These are phyloP conservation scores for Laothoe populi DNA, from an alignment of 2,888 invertebrate genomes.

Conservation along the genomic window DNA sequence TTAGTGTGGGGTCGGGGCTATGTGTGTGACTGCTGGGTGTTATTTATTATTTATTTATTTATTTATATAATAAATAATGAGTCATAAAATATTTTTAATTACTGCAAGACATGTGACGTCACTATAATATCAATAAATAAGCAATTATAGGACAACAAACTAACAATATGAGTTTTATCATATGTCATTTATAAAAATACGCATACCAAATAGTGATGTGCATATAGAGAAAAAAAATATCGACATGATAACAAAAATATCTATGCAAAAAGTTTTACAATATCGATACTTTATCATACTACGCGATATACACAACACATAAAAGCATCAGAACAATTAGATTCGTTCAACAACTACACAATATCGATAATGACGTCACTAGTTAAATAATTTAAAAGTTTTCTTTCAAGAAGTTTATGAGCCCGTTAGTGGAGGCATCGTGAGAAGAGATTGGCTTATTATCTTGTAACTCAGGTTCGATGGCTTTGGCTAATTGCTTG, in stretches of 20 bases:
- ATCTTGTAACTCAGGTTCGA: slow-evolving; percentile 95
- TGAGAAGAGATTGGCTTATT: slow-evolving; percentile 89
- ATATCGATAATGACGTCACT: not conserved
- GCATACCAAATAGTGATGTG: not conserved
- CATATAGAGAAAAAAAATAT: not conserved
- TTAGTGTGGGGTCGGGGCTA: too few species aligned
- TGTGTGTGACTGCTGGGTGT: too few species aligned
- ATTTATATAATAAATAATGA: slow-evolving; percentile 9
- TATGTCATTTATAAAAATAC: not conserved
- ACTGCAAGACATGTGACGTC: not conserved
- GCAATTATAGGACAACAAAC: too few species aligned
- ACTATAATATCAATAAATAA: not conserved
- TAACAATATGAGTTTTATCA: not conserved
- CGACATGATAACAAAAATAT: not conserved
- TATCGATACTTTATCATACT: not conserved
- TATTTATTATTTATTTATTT: too few species aligned
- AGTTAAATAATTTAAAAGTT: slow-evolving; percentile 64
- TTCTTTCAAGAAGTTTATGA: slow-evolving; percentile 96
- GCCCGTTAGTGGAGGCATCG: slow-evolving; percentile 98
- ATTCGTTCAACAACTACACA: not conserved
- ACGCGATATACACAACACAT: not conserved
- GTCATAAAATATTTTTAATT: not conserved
- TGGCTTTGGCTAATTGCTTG: slow-evolving; percentile 99
- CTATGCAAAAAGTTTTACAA: not conserved
- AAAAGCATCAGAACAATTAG: not conserved